Evolutionary conservation across 2,113 vertebrate genomes (phyloP).

Genomic region (Struthidea cinerea): DNA sequence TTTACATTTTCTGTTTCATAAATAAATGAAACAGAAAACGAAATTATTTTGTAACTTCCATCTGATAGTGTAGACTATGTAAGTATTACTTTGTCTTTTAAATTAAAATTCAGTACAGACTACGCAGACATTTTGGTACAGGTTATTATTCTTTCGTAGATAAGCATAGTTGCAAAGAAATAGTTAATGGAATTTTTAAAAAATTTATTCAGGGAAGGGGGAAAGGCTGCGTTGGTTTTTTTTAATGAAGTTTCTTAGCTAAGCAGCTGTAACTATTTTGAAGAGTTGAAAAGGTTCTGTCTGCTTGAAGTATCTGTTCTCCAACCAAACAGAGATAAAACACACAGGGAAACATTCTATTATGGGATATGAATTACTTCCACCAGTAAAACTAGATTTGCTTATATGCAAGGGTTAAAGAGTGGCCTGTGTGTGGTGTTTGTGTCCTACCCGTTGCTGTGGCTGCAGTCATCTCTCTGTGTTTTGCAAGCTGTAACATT

Average conservation of each 20-base stretch:
- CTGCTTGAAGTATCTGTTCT: background rate
- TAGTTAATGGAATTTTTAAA: background rate
- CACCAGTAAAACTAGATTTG: background rate
- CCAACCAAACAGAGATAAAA: background rate
- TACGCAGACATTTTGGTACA: background rate
- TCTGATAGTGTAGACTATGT: background rate
- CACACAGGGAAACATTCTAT: background rate
- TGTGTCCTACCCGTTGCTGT: background rate
- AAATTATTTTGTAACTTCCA: background rate
- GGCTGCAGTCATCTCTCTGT: background rate
- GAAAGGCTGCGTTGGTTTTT: background rate
- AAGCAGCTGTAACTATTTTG: background rate
- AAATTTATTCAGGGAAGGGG: background rate
- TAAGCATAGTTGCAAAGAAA: background rate
- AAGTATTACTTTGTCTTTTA: background rate
- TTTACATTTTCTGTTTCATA: background rate
- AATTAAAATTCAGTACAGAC: background rate
- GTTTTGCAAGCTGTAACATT: background rate
- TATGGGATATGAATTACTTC: background rate
- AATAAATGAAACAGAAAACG: background rate
- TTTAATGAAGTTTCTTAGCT: background rate
- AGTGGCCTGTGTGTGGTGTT: background rate
- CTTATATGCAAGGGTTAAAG: rapidly evolving
- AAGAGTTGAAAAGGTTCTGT: background rate
- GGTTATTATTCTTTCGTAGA: background rate